phyloP scores from a whole-genome alignment of 2,113 vertebrate genomes.

The Plestiodon gilberti region DNA sequence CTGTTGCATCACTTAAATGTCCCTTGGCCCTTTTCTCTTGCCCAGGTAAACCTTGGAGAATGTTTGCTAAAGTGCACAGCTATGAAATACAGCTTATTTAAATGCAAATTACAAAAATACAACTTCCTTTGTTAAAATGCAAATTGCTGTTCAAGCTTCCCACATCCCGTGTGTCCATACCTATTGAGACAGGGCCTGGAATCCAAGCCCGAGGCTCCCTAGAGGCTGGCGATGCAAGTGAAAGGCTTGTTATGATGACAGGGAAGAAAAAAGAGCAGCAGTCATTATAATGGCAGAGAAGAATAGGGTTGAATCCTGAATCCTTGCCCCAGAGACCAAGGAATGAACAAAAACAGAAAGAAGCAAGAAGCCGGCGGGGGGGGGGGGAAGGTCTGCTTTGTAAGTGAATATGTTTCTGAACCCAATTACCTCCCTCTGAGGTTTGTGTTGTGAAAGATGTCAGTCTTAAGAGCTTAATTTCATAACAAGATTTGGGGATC shows the following conservation, averaged over 20 bases:
- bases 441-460: background rate
- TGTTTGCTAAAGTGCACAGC: conserved; percentile 17
- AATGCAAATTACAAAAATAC: conserved; percentile 75
- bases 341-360: accelerated
- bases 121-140: conserved; percentile 78
- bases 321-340: accelerated
- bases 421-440: background rate
- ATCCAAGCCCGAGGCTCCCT: background rate
- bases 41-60: background rate
- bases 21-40: background rate
- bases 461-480: conserved; percentile 29
- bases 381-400: background rate
- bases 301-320: background rate
- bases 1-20: background rate
- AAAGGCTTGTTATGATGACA: background rate
- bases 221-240: background rate
- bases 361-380: too few relatives aligned
- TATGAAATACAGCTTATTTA: conserved; percentile 68
- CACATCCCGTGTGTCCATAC: conserved; percentile 16
- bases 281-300: background rate
- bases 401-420: background rate
- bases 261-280: accelerated
- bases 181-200: background rate
- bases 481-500: conserved; percentile 1
- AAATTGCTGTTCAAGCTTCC: conserved; percentile 65